phyloP scores from a whole-genome alignment of 2,888 invertebrate species.

The Monochamus alternatus region DNA sequence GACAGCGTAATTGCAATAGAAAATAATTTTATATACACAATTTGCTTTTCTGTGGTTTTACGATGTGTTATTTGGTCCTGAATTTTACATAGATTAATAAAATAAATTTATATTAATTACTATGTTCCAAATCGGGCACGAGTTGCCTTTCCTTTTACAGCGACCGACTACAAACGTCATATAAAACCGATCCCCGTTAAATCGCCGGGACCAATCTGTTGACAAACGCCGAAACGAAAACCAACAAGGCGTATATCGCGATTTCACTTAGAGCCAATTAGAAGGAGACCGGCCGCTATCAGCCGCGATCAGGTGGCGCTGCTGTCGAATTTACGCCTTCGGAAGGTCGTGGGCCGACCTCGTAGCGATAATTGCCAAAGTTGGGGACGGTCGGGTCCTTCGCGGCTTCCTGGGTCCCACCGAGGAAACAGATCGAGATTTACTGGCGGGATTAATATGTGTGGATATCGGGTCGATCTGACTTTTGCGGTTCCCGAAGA shows the following conservation, averaged over 20 bases:
- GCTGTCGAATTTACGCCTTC: constrained; percentile 64
- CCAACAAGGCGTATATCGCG: constrained; percentile 29
- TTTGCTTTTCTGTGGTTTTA: too few relatives aligned
- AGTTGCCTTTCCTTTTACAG: too few relatives aligned
- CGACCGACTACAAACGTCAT: too few relatives aligned
- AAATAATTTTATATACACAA: too few relatives aligned
- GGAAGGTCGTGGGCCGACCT: constrained; percentile 64
- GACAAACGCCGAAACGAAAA: constrained; percentile 28
- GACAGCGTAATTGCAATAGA: too few relatives aligned
- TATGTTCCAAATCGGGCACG: too few relatives aligned
- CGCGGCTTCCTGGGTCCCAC: constrained; percentile 13
- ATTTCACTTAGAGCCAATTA: constrained; percentile 62
- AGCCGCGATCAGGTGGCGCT: constrained; percentile 54
- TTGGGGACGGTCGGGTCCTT: constrained; percentile 45
- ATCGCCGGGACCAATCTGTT: constrained; percentile 24
- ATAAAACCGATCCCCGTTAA: background rate
- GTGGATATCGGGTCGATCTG: constrained; percentile 21
- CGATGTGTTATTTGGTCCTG: too few relatives aligned
- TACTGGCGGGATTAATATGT: constrained; percentile 27
- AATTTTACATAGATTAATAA: too few relatives aligned
- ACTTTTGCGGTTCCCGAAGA: constrained; percentile 25
- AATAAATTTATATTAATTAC: too few relatives aligned
- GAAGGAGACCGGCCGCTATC: constrained; percentile 53
- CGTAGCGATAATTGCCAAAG: constrained; percentile 68
- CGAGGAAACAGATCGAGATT: constrained; percentile 25